Conservation (phyloP, 2,113 vertebrate genomes). For the Tricholaema leucomelas region DNA sequence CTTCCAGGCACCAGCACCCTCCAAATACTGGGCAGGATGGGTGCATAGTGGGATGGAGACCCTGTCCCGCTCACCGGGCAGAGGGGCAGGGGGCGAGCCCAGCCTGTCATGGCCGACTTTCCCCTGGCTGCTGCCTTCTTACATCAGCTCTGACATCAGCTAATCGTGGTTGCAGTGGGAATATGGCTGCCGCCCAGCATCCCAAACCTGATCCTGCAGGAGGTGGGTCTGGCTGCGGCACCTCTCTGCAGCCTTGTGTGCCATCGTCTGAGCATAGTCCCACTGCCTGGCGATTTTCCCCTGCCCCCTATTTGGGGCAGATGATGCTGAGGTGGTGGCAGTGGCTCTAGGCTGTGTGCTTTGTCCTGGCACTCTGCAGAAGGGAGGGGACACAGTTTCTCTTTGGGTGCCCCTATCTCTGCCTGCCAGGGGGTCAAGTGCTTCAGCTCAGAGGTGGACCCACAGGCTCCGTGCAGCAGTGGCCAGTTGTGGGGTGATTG, state of each 20-base stretch:
- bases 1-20: neutral
- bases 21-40: neutral
- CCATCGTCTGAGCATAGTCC: neutral
- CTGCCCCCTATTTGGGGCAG: neutral
- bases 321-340: rapidly evolving
- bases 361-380: neutral
- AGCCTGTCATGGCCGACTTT: neutral
- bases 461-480: neutral
- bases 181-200: neutral
- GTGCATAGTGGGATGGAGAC: neutral
- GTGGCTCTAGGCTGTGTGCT: neutral
- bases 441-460: neutral
- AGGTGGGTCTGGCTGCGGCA: neutral
- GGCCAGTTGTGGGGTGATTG: neutral
- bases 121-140: neutral
- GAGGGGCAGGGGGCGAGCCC: rapidly evolving
- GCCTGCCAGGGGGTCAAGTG: rapidly evolving
- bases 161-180: neutral
- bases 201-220: neutral
- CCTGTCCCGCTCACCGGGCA: neutral
- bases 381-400: neutral
- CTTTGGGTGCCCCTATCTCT: rapidly evolving
- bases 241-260: neutral
- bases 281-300: neutral
- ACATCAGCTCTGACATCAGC: neutral